phyloP scores from a whole-genome alignment of 2,113 vertebrate genomes.

The Syngnathus scovelli region DNA sequence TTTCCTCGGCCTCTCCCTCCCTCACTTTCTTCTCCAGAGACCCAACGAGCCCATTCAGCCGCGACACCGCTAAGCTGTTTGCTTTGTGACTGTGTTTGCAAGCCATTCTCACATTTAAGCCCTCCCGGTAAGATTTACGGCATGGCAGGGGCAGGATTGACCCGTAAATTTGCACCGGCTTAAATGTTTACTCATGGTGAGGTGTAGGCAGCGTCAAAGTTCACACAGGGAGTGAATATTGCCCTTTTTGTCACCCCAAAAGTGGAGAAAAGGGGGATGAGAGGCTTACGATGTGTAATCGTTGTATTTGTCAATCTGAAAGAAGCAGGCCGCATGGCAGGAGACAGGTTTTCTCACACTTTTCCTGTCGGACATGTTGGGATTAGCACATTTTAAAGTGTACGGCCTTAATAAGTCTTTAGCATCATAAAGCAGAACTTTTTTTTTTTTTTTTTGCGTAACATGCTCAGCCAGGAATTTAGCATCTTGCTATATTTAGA shows the following conservation, averaged over 20 bases:
- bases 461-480: neutral
- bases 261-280: slow-evolving; percentile 27
- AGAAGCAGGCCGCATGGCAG: slow-evolving; percentile 33
- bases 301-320: slow-evolving; percentile 61
- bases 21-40: slow-evolving; percentile 47
- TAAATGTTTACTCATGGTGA: slow-evolving; percentile 60
- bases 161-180: slow-evolving; percentile 64
- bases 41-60: slow-evolving; percentile 52
- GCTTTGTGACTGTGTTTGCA: slow-evolving; percentile 55
- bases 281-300: slow-evolving; percentile 59
- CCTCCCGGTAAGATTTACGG: slow-evolving; percentile 60
- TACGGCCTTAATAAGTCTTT: slow-evolving; percentile 18
- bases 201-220: slow-evolving; percentile 50
- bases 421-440: slow-evolving; percentile 6
- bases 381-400: slow-evolving; percentile 47
- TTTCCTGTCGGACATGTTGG: slow-evolving; percentile 27
- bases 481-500: neutral
- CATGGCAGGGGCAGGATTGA: slow-evolving; percentile 44
- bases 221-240: slow-evolving; percentile 54
- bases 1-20: slow-evolving; percentile 50
- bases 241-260: slow-evolving; percentile 48
- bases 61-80: slow-evolving; percentile 55
- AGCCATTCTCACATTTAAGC: slow-evolving; percentile 62
- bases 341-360: slow-evolving; percentile 45
- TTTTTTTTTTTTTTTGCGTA: slow-evolving; percentile 17